Conservation (phyloP, 1,140 invertebrate genomes). For the Chironomus striatipennis region DNA sequence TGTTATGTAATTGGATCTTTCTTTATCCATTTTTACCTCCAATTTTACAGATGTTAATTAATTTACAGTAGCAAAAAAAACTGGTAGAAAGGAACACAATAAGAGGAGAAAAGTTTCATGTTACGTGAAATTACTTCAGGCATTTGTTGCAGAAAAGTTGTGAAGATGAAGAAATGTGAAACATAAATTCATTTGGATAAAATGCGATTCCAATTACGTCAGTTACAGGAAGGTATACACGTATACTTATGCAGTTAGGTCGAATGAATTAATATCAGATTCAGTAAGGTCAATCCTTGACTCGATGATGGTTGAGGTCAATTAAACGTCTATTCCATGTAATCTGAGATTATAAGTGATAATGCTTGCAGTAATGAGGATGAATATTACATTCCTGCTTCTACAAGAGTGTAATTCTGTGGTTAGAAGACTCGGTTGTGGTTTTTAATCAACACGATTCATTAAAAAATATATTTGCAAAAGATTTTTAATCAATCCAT, state of each 20-base stretch:
- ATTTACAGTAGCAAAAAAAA: not conserved
- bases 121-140: not conserved
- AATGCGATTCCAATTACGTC: not conserved
- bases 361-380: too few species aligned
- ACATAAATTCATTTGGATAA: constrained; percentile 3
- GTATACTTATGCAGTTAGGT: not conserved
- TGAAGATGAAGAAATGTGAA: constrained; percentile 1
- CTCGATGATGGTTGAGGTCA: not conserved
- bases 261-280: too few species aligned
- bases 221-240: not conserved
- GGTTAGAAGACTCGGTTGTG: too few species aligned
- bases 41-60: constrained; percentile 10
- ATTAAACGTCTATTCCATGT: not conserved
- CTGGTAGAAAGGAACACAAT: not conserved
- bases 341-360: not conserved
- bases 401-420: too few species aligned
- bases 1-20: constrained; percentile 8
- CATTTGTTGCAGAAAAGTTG: not conserved
- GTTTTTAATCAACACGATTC: too few species aligned
- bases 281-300: not conserved
- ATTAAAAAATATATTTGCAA: too few species aligned
- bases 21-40: constrained; percentile 1
- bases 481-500: too few species aligned
- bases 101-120: not conserved
- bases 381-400: too few species aligned